Percentiles rank a stretch among this genome's conserved stretches.
These are phyloP conservation scores for Noctua pronuba DNA, from an alignment of 2,888 invertebrate species.

Conservation along the genomic window DNA sequence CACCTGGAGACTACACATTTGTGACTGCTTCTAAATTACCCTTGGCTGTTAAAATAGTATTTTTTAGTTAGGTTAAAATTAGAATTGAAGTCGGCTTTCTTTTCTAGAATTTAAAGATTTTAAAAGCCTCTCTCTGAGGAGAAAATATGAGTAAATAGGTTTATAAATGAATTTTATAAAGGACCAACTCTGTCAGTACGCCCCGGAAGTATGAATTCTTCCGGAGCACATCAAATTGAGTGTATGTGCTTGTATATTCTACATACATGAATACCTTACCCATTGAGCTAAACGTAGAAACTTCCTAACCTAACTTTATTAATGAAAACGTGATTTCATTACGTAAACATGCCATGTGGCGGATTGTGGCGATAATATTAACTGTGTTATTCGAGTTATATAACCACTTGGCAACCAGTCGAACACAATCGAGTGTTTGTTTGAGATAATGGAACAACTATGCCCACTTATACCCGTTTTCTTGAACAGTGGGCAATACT, in stretches of 20 bases:
- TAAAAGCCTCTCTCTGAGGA: neutral
- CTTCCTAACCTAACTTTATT: slow-evolving; percentile 25
- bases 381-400: slow-evolving; percentile 45
- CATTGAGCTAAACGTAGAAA: neutral
- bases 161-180: neutral
- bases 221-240: too few species aligned
- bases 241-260: neutral
- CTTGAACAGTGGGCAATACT: neutral
- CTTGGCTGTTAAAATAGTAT: neutral
- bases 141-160: neutral
- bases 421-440: slow-evolving; percentile 48
- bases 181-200: neutral
- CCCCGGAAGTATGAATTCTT: too few species aligned
- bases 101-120: neutral
- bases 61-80: neutral
- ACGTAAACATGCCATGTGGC: slow-evolving; percentile 34
- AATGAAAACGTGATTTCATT: slow-evolving; percentile 26
- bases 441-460: slow-evolving; percentile 52
- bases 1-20: neutral
- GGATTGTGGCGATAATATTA: slow-evolving; percentile 24
- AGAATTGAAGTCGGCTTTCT: neutral
- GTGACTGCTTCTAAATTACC: neutral
- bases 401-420: slow-evolving; percentile 51
- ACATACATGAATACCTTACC: neutral
- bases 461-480: slow-evolving; percentile 17